Percentiles rank a stretch among this genome's conserved stretches.
These are phyloP conservation scores for Ptychoptera albimana DNA, from an alignment of 2,888 invertebrate genomes.

Conservation along the genomic window DNA sequence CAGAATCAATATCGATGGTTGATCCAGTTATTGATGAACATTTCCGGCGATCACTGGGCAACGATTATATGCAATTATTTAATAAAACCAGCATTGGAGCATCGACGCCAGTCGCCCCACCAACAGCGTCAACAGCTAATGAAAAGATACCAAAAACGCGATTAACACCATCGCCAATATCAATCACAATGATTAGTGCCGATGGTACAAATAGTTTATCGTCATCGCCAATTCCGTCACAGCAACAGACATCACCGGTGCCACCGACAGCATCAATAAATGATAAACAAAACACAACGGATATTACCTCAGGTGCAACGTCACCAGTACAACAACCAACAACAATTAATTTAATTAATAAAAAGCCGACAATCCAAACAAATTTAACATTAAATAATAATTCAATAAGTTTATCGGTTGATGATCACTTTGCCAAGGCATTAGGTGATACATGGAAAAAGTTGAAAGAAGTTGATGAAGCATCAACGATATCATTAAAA, in stretches of 20 bases:
- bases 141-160: no score
- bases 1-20: slow-evolving; percentile 59
- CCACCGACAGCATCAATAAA: slow-evolving; percentile 7
- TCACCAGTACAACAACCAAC: slow-evolving; percentile 17
- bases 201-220: slow-evolving; percentile 4
- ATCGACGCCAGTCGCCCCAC: neutral
- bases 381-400: slow-evolving; percentile 12
- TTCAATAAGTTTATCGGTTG: slow-evolving; percentile 49
- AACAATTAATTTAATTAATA: slow-evolving; percentile 9
- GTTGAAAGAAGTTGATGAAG: slow-evolving; percentile 41
- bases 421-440: slow-evolving; percentile 86
- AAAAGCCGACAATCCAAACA: slow-evolving; percentile 15
- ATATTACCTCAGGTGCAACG: slow-evolving; percentile 8
- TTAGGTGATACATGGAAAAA: slow-evolving; percentile 71
- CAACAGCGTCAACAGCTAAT: no score
- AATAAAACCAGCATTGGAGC: neutral
- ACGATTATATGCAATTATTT: slow-evolving; percentile 57
- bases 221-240: no score
- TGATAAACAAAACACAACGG: slow-evolving; percentile 5
- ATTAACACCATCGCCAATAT: neutral
- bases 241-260: slow-evolving; percentile 1
- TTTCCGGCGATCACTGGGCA: slow-evolving; percentile 80
- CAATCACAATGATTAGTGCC: neutral
- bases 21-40: slow-evolving; percentile 92
- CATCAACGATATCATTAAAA: slow-evolving; percentile 9